Evolutionary conservation across 2,797 vertebrate genomes (phyloP).

Genomic region (Knipowitschia caucasica): DNA sequence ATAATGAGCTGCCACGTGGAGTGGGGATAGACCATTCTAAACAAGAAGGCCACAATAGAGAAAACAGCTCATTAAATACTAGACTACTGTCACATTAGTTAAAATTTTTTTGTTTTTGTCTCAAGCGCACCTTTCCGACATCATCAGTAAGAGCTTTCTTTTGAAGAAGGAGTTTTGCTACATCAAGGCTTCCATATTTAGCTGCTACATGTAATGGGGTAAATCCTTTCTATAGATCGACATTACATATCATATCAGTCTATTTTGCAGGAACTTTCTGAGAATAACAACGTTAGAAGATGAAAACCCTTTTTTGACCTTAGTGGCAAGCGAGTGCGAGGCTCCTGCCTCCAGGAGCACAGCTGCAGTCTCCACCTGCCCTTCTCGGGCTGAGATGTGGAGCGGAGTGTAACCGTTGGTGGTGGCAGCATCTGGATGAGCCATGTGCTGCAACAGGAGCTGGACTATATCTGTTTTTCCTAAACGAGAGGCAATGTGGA

Average conservation of each 20-base stretch:
- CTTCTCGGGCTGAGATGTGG: constrained; percentile 95
- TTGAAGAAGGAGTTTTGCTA: constrained; percentile 92
- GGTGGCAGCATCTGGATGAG: constrained; percentile 93
- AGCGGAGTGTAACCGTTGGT: constrained; percentile 93
- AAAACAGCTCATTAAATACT: too few relatives aligned
- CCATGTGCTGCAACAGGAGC: constrained; percentile 95
- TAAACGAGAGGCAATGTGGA: constrained; percentile 95
- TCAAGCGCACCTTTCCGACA: constrained; percentile 85
- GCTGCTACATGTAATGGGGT: constrained; percentile 95
- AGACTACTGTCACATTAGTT: not conserved
- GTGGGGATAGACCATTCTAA: constrained; percentile 91
- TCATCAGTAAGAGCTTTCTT: constrained; percentile 86
- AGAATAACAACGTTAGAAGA: not conserved
- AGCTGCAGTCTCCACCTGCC: constrained; percentile 90
- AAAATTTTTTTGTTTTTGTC: not conserved
- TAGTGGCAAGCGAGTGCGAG: constrained; percentile 91
- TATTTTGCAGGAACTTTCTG: not conserved
- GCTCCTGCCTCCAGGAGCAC: constrained; percentile 94
- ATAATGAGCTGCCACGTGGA: constrained; percentile 94
- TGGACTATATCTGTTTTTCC: constrained; percentile 98
- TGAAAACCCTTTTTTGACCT: constrained; percentile 70
- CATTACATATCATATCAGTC: not conserved
- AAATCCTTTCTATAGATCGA: constrained; percentile 88
- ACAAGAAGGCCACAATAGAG: constrained; percentile 10
- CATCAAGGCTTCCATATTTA: constrained; percentile 94